A percentile compares a stretch with the other conserved stretches of the same genome.
Evolutionary conservation across 1,140 invertebrate species (phyloP).

Genomic region (Bombus cullumanus): DNA sequence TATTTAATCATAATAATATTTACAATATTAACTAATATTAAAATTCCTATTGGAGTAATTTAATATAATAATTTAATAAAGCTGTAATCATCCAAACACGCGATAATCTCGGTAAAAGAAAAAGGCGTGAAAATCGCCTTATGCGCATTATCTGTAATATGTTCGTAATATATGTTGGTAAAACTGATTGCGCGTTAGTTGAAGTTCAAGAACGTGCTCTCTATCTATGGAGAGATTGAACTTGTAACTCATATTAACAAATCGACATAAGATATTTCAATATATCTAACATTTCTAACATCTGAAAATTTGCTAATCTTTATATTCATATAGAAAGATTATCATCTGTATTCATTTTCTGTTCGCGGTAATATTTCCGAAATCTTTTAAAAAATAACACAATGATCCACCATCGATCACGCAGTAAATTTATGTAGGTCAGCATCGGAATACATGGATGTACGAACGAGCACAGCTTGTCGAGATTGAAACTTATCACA

Average conservation of each 20-base stretch:
- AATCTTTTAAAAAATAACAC: slow-evolving; percentile 43
- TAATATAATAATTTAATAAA: not conserved
- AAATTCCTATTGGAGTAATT: not conserved
- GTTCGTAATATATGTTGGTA: slow-evolving; percentile 16
- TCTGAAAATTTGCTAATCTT: not conserved
- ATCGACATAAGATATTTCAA: not conserved
- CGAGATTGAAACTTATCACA: not conserved
- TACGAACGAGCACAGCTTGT: not conserved
- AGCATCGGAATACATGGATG: not conserved
- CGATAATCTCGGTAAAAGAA: not conserved
- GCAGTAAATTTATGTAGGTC: slow-evolving; percentile 26
- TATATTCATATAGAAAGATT: not conserved
- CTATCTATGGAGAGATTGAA: not conserved
- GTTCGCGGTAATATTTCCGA: slow-evolving; percentile 68
- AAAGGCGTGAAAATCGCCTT: not conserved
- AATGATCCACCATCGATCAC: slow-evolving; percentile 46
- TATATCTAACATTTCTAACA: not conserved
- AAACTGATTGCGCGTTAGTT: slow-evolving; percentile 52
- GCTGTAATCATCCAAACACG: not conserved
- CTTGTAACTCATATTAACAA: not conserved
- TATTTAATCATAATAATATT: not conserved
- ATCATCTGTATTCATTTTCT: slow-evolving; percentile 29
- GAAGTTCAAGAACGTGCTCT: slow-evolving; percentile 67
- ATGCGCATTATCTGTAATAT: not conserved
- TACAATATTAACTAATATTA: not conserved